Evolutionary conservation across 2,888 invertebrate species (phyloP), one percentile per base, ranked within the genome.

Genomic region (Rutpela maculata): DNA sequence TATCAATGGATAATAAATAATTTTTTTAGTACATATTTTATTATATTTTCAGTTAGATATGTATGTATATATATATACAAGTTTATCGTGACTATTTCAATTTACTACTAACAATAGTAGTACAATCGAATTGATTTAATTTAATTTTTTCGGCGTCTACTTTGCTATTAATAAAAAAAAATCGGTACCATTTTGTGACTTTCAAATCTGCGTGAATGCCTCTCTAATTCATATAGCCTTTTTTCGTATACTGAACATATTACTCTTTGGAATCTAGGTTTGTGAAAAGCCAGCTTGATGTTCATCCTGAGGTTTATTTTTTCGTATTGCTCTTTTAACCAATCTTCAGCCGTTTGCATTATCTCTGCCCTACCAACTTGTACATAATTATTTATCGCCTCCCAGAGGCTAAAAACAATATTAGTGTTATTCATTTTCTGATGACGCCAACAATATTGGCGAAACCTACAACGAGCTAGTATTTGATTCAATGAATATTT

Each of bases 211-310:
- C 78, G 74, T 0, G 55, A 11, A 73, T 88, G 88, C 4, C 50
- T 62, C 7, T 71, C 80, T n/a, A 88, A 59, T 78, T 88, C 88
- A 19, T 82, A 80, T 12, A 85, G 56, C 73, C 88, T 75, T 55
- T 84, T 81, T 4, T 87, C 82, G 70, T 85, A 87, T 62, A 88
- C 80, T 35, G 82, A 78, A 18, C 63, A 77, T 71, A 82, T 82
- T 22, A 86, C 79, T 66, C 83, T 82, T 10, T 78, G 43, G 50
- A 80, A 83, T 75, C 85, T 81, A 5, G 84, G 77, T 55, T 77
- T 79, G 56, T 85, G 85, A 18, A 85, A 78, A 1, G 78, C 79
- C 12, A 84, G 6, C 73, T 84, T 85, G 10, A 86, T 76, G 56
- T 85, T 81, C 15, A 83, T 76, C 68, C 86, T 78, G 55, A 82